Percentiles rank a stretch among this genome's conserved stretches.
These are phyloP conservation scores for Ceratina calcarata DNA, from an alignment of 1,140 invertebrate species.

Conservation along the genomic window DNA sequence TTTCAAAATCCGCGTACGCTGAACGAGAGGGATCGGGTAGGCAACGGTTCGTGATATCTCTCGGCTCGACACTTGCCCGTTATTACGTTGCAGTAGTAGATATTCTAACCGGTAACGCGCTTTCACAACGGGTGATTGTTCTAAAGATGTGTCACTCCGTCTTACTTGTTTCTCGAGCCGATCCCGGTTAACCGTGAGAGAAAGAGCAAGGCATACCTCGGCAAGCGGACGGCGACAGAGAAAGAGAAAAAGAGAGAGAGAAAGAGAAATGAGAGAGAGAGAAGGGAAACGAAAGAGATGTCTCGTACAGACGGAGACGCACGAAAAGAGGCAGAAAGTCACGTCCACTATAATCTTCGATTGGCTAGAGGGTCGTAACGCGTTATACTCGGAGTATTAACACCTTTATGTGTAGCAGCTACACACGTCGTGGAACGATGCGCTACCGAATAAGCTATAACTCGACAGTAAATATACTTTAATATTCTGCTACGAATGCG, in stretches of 20 bases:
- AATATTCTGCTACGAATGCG: not conserved
- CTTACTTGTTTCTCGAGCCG: conserved; percentile 40
- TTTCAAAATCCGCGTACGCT: not conserved
- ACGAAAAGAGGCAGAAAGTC: conserved; percentile 65
- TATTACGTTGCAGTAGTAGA: conserved; percentile 54
- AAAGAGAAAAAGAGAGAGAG: conserved; percentile 2
- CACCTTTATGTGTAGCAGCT: conserved; percentile 36
- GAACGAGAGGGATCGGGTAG: not conserved
- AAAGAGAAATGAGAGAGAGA: not conserved
- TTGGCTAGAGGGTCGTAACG: conserved; percentile 29
- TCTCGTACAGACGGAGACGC: conserved; percentile 36
- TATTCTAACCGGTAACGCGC: conserved; percentile 57
- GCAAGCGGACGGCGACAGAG: not conserved
- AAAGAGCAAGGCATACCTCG: conserved; percentile 20
- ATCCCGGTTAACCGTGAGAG: conserved; percentile 37
- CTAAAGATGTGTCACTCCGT: conserved; percentile 67
- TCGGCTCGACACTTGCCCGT: conserved; percentile 42
- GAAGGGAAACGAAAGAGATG: conserved; percentile 7
- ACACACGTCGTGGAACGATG: not conserved
- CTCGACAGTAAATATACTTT: not conserved
- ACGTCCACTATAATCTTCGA: conserved; percentile 67
- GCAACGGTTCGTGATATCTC: conserved; percentile 45
- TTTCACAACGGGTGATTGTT: conserved; percentile 73
- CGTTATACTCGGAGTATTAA: conserved; percentile 32
- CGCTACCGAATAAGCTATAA: conserved; percentile 14